Evolutionary conservation across 2,113 vertebrate genomes (phyloP).

Genomic region (Sylvietta virens): DNA sequence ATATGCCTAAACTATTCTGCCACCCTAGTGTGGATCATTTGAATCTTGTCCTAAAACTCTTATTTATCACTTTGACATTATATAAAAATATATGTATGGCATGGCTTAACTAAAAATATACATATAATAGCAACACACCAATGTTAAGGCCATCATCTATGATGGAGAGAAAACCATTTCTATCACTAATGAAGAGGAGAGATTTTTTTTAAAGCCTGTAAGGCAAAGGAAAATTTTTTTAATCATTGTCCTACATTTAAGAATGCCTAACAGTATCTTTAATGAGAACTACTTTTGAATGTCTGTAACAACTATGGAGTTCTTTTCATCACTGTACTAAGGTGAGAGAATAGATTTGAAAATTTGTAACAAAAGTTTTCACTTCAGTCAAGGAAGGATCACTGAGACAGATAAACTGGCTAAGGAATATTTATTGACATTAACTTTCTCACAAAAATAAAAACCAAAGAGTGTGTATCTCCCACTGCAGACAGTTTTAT

Average conservation of each 20-base stretch:
- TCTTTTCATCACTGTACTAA: neutral
- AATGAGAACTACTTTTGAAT: conserved; percentile 25
- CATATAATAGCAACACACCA: neutral
- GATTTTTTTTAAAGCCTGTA: conserved; percentile 18
- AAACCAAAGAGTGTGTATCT: neutral
- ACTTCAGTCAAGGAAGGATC: conserved; percentile 3
- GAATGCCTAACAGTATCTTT: neutral
- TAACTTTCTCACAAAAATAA: conserved; percentile 40
- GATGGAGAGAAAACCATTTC: neutral
- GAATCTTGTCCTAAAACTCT: neutral
- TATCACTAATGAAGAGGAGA: neutral
- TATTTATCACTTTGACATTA: neutral
- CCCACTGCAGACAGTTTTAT: conserved; percentile 6
- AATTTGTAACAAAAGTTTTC: conserved; percentile 32
- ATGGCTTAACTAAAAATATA: neutral
- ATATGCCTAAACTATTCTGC: neutral
- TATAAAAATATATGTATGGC: neutral
- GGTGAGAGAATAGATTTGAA: conserved; percentile 8
- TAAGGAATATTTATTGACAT: conserved; percentile 35
- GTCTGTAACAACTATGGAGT: neutral
- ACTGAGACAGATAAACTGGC: neutral
- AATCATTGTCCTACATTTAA: neutral
- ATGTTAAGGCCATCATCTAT: neutral
- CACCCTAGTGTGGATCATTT: neutral
- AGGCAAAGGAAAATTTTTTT: conserved; percentile 3